Evolutionary conservation across 1,140 invertebrate genomes (phyloP).

Genomic region (Pomacea maculata): DNA sequence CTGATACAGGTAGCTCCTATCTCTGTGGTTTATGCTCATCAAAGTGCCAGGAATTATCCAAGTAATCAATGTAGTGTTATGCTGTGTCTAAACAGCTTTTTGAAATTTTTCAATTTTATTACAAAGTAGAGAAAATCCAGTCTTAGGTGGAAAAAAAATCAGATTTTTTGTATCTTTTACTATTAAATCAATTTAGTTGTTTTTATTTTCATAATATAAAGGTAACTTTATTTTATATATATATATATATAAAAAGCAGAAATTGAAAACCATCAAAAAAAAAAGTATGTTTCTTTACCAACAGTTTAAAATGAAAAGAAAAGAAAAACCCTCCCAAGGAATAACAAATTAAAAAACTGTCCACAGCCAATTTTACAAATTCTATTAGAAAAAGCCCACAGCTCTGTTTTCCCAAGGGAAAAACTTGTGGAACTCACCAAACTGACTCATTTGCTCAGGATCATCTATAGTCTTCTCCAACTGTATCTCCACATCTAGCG

Average conservation of each 20-base stretch:
- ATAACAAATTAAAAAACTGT: background rate
- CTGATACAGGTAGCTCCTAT: too few species aligned
- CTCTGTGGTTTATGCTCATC: background rate
- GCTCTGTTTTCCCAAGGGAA: background rate
- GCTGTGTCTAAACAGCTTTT: too few species aligned
- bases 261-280: background rate
- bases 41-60: background rate
- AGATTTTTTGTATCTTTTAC: too few species aligned
- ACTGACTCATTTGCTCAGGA: slow-evolving; percentile 3
- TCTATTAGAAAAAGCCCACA: background rate
- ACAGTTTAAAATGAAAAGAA: background rate
- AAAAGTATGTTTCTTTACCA: background rate
- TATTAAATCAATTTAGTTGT: too few species aligned
- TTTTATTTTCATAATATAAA: too few species aligned
- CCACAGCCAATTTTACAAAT: background rate
- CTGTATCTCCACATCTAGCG: slow-evolving; percentile 22
- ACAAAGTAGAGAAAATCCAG: too few species aligned
- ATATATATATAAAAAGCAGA: too few species aligned
- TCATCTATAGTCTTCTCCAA: slow-evolving; percentile 19
- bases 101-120: too few species aligned
- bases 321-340: background rate
- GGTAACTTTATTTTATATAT: too few species aligned
- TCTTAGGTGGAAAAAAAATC: too few species aligned
- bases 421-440: background rate
- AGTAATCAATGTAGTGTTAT: too few species aligned